A percentile compares a stretch with the other conserved stretches of the same genome.
Conservation (phyloP, 2,113 vertebrate species). For the Anhinga rufa region DNA sequence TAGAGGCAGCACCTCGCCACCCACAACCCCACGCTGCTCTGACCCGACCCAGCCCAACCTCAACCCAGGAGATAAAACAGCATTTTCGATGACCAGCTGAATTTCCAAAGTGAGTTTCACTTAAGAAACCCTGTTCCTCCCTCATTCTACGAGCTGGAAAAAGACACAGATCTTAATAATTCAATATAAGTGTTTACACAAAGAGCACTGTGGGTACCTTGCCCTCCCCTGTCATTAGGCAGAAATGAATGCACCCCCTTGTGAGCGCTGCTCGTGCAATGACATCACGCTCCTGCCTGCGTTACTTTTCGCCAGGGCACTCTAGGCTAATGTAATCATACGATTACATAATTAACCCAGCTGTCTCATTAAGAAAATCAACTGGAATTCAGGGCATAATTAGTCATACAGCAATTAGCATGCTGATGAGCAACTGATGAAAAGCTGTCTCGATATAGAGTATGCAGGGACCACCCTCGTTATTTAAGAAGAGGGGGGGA, state of each 20-base stretch:
- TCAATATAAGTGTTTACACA: background rate
- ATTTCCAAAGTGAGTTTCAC: background rate
- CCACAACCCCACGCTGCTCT: background rate
- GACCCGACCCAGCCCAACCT: background rate
- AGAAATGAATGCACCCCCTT: conserved; percentile 21
- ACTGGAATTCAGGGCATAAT: conserved; percentile 91
- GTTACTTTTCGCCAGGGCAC: conserved; percentile 73
- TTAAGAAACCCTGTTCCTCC: background rate
- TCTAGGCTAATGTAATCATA: conserved; percentile 87
- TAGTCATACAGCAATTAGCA: conserved; percentile 90
- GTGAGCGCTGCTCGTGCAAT: conserved; percentile 6
- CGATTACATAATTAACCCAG: conserved; percentile 94
- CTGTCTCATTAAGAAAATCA: conserved; percentile 93
- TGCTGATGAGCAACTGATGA: conserved; percentile 83
- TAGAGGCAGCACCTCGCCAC: background rate
- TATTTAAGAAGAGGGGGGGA: conserved; percentile 23
- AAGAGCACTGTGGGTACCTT: background rate
- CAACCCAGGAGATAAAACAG: rapidly evolving
- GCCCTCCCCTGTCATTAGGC: background rate
- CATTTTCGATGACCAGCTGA: rapidly evolving
- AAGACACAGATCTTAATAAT: background rate
- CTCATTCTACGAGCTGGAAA: background rate
- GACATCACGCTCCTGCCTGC: conserved; percentile 64
- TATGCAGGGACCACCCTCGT: conserved; percentile 75
- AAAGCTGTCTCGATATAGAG: conserved; percentile 75